Conservation (phyloP, 1,140 invertebrate genomes). For the Drosophila eugracilis region DNA sequence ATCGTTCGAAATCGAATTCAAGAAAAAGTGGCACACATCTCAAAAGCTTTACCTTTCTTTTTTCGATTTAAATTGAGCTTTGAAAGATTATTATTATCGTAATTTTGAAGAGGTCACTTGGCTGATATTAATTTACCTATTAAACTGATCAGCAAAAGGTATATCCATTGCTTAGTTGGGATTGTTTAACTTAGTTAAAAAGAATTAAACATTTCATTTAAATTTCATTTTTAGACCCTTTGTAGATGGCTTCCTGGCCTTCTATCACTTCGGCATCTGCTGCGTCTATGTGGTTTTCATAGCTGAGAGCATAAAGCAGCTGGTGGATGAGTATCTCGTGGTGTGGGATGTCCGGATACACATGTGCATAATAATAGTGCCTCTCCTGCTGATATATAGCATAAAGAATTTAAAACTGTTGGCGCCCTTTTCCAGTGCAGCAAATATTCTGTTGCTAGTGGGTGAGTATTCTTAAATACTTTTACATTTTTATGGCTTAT, state of each 20-base stretch:
- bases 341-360: conserved; percentile 82
- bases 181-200: not conserved
- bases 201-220: not conserved
- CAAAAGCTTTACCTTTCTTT: no score
- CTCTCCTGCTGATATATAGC: conserved; percentile 89
- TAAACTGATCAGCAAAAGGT: not conserved
- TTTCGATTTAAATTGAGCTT: not conserved
- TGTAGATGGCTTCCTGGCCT: conserved; percentile 90
- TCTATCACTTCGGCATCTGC: conserved; percentile 95
- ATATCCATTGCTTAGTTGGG: not conserved
- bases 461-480: conserved; percentile 81
- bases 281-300: conserved; percentile 96
- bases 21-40: no score
- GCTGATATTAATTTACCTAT: not conserved
- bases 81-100: not conserved
- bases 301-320: conserved; percentile 89
- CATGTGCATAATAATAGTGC: conserved; percentile 87
- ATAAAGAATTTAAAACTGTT: conserved; percentile 92
- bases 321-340: conserved; percentile 85
- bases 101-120: not conserved
- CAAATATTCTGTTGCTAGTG: conserved; percentile 90
- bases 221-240: conserved; percentile 82
- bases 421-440: conserved; percentile 92
- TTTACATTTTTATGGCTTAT: not conserved
- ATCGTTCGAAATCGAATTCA: no score